These are phyloP conservation scores for Plecotus auritus DNA, from an alignment of 2,113 vertebrate species.

Conservation along the genomic window DNA sequence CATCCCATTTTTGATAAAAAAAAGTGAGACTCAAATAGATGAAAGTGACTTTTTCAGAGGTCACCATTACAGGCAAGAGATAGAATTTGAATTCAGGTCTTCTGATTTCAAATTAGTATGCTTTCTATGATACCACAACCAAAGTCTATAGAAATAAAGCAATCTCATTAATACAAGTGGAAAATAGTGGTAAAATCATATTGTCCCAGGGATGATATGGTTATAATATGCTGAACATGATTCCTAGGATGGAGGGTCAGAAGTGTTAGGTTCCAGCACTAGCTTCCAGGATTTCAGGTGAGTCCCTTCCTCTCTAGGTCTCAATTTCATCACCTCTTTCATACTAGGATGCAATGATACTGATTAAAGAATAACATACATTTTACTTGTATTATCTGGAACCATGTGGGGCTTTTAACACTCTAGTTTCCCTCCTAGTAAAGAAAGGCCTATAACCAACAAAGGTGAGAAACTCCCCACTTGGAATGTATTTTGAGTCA, in stretches of 20 bases:
- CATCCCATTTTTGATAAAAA: not conserved
- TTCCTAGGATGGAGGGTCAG: not conserved
- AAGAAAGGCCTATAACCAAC: not conserved
- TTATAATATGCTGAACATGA: not conserved
- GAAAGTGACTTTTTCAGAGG: slow-evolving; percentile 24
- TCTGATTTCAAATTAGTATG: not conserved
- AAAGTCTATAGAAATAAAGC: not conserved
- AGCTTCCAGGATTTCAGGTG: not conserved
- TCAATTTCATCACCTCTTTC: not conserved
- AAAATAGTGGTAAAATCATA: not conserved
- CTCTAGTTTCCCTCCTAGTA: not conserved
- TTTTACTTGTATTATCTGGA: not conserved
- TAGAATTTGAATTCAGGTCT: not conserved
- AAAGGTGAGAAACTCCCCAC: not conserved
- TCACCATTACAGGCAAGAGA: not conserved
- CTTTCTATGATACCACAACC: slow-evolving; percentile 19
- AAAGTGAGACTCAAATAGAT: not conserved
- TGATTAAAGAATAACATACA: not conserved
- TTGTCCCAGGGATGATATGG: not conserved
- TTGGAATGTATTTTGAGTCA: not conserved
- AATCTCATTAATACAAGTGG: not conserved
- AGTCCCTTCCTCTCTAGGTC: not conserved
- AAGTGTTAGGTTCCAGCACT: not conserved
- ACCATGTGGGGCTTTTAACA: not conserved
- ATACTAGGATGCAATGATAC: not conserved